phyloP scores from a whole-genome alignment of 2,113 vertebrate genomes.

The Sturnira hondurensis region DNA sequence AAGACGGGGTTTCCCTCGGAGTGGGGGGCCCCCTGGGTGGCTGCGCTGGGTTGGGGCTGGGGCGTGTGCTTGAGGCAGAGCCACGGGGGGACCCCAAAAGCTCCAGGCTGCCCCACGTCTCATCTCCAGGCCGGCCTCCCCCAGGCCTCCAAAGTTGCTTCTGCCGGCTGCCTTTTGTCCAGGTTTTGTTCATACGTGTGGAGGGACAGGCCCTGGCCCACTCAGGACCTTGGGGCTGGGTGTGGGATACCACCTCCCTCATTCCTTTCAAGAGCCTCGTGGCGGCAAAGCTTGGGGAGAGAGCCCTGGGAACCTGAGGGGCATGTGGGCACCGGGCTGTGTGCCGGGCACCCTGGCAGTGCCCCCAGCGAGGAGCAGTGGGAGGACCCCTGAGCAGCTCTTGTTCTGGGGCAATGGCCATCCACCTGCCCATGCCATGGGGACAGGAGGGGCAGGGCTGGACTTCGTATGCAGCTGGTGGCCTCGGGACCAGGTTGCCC shows the following conservation, averaged over 20 bases:
- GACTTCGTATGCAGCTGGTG: not conserved
- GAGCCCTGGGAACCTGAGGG: fast-evolving
- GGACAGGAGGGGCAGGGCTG: not conserved
- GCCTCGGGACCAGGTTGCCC: not conserved
- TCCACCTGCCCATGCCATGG: not conserved
- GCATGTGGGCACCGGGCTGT: not conserved
- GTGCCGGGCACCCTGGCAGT: not conserved
- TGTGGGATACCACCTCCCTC: fast-evolving
- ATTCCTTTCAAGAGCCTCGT: not conserved
- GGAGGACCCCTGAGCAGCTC: not conserved
- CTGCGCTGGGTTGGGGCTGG: fast-evolving
- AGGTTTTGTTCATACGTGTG: not conserved
- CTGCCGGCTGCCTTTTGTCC: fast-evolving
- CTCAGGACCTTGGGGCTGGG: fast-evolving
- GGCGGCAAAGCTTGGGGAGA: not conserved
- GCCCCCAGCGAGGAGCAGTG: fast-evolving
- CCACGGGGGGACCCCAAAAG: not conserved
- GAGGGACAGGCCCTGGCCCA: not conserved
- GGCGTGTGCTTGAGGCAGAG: not conserved
- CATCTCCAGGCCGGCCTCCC: fast-evolving
- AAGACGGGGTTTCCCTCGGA: not conserved
- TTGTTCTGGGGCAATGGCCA: not conserved
- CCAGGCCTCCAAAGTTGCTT: not conserved
- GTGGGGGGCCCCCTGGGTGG: not conserved
- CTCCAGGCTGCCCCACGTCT: fast-evolving